Base-by-base conservation (phyloP, 2,113 vertebrate genomes). In the Ramphastos sulfuratus region DNA sequence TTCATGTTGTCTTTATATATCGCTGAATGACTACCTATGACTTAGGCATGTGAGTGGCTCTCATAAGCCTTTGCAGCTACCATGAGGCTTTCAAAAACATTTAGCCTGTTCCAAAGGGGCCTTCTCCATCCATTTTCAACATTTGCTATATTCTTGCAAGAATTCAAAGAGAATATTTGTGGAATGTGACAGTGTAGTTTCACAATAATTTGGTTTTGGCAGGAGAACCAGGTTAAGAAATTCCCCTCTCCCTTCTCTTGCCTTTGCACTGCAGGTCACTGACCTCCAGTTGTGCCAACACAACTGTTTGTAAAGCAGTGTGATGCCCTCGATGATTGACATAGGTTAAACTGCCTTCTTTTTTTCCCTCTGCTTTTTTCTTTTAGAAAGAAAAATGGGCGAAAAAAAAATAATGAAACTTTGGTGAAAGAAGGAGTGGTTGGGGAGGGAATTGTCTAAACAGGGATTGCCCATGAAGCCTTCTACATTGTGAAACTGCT, bases 161-260 rank as follows among this genome's bases (percentile, higher is more conserved):
- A 6, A 85, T 78, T 88, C 61, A 75, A 74, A 81, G 16, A 92
- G 72, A 90, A 66, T 58, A 15, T 72, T 93, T 90, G 67, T 58
- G 44, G 48, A 96, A 83, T 84, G 60, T 60, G 65, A 63, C 25
- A 30, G 8, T 27, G n/a, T 33, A 67, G 80, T 95, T 96, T 93
- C 88, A 72, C 90, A 88, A 92, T 72, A 48, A 79, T 88, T 88
- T 90, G 76, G 56, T 64, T 94, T 88, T 95, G 92, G 90, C 85
- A 87, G 79, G 31, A 78, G 33, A 31, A 42, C 59, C 69, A 60
- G 61, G 31, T 93, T 71, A 83, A 96, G 90, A 96, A 96, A 94
- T 83, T 81, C 11, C 6, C 17, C 19, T 74, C 60, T 87, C 75
- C 19, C 25, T 88, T 90, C 80, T 90, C 52, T 61, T 81, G 64